Evolutionary conservation across 2,888 invertebrate species (phyloP), one percentile per base, ranked within the genome.

Genomic region (Phyllotreta striolata): DNA sequence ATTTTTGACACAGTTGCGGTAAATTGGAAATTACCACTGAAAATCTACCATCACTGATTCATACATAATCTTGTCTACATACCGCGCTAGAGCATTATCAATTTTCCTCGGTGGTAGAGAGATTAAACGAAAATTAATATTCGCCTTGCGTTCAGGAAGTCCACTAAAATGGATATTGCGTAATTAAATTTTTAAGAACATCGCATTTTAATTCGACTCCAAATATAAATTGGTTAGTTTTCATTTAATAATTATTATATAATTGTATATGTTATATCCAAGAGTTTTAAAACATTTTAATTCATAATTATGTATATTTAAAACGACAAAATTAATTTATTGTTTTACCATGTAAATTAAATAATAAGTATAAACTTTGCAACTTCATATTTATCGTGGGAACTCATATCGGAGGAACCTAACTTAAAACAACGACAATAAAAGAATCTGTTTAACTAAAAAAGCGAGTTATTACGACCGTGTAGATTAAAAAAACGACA

Each of bases 391-490:
- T 24, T 24, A 24, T 41, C 9, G 9, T 41, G 10, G 9, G 41
- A 41, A 41, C 2, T 41, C 9, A 3, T 9, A 44, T 8, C 44
- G 44, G 10, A 14, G 14, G 44, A 44, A 44, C 44, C 10, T 13
- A 44, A 44, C 12, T 44, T n/a, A 24, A 24, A 13, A 44, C 10
- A 14, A 44, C 44, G 14, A 44, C 10, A 12, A 44, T n/a, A 44
- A 44, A 43, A 8, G 14, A 13, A 6, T n/a, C 44, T 13, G 7
- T 6, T 13, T 13, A 44, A 44, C 8, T 24, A 14, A 47, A 47
- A 14, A 34, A 47, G 14, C 47, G n/a, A 47, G 24, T 9, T 47
- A 47, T 47, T 47, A 47, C 7, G 35, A 49, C 49, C n/a, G 49
- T 10, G 49, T 24, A 5, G 4, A 10, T 8, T 4, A 49, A 49